These are phyloP conservation scores for Brachionus rotundiformis DNA, from an alignment of 1,140 invertebrate species.

Conservation along the genomic window DNA sequence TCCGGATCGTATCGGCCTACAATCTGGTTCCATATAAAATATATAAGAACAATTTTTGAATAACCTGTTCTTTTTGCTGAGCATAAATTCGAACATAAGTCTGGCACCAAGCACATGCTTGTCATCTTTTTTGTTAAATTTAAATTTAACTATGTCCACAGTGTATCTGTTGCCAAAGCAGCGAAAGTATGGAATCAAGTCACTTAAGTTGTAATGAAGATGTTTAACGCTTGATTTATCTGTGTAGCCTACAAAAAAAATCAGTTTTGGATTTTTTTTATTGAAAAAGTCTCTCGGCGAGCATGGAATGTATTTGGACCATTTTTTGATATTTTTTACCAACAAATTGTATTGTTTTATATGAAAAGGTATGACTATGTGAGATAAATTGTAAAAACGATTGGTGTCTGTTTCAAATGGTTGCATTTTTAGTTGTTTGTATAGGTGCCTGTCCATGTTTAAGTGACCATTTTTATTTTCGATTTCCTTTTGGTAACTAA, in stretches of 20 bases:
- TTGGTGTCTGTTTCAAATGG: not conserved
- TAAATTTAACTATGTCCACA: conserved; percentile 27
- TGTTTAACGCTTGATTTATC: not conserved
- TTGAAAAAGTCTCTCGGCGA: not conserved
- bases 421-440: not conserved
- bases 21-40: conserved; percentile 46
- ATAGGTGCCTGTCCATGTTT: not conserved
- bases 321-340: conserved; percentile 25
- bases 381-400: conserved; percentile 8
- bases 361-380: conserved; percentile 48
- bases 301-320: conserved; percentile 13
- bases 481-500: not conserved
- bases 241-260: conserved; percentile 34
- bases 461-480: not conserved
- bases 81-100: conserved; percentile 35
- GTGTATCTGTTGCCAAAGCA: conserved; percentile 29
- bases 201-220: not conserved
- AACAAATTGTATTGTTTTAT: conserved; percentile 24
- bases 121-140: conserved; percentile 7
- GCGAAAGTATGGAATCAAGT: conserved; percentile 25
- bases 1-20: not conserved
- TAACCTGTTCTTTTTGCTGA: not conserved
- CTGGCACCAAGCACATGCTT: conserved; percentile 17
- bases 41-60: conserved; percentile 27
- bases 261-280: not conserved